A percentile compares a stretch with the other conserved stretches of the same genome.
Conservation (phyloP, 1,140 invertebrate species). For the Drosophila pseudoobscura region DNA sequence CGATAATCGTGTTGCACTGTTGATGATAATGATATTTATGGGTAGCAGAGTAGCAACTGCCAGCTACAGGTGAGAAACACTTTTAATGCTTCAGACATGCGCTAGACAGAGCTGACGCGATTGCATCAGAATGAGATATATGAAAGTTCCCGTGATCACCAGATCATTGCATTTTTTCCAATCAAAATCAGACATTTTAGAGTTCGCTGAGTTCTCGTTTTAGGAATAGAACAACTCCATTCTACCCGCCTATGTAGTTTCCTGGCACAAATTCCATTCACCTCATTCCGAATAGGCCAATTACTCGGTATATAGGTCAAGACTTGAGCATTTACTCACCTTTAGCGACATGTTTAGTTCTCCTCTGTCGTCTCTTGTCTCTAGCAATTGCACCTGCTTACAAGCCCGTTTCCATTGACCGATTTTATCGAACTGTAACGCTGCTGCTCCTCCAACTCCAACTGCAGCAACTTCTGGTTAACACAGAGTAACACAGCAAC, state of each 20-base stretch:
- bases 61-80: slow-evolving; percentile 64
- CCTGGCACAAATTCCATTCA: slow-evolving; percentile 4
- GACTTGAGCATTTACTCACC: slow-evolving; percentile 60
- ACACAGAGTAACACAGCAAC: slow-evolving; percentile 30
- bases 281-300: slow-evolving; percentile 20
- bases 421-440: slow-evolving; percentile 71
- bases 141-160: background rate
- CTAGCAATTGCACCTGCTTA: slow-evolving; percentile 71
- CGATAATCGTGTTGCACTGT: slow-evolving; percentile 23
- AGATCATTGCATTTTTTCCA: too few relatives aligned
- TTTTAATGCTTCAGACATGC: slow-evolving; percentile 61
- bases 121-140: slow-evolving; percentile 41
- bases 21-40: slow-evolving; percentile 41
- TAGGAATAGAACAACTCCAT: background rate
- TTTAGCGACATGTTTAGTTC: slow-evolving; percentile 69
- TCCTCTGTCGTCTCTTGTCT: slow-evolving; percentile 15
- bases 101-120: slow-evolving; percentile 25
- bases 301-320: slow-evolving; percentile 52
- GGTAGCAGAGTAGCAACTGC: slow-evolving; percentile 34
- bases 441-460: slow-evolving; percentile 37
- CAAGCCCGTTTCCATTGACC: slow-evolving; percentile 78
- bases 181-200: too few relatives aligned
- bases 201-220: too few relatives aligned
- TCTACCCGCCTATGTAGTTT: background rate
- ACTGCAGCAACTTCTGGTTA: slow-evolving; percentile 38